Base-by-base conservation (phyloP, 2,797 vertebrate species). In the Aselliscus stoliczkanus region DNA sequence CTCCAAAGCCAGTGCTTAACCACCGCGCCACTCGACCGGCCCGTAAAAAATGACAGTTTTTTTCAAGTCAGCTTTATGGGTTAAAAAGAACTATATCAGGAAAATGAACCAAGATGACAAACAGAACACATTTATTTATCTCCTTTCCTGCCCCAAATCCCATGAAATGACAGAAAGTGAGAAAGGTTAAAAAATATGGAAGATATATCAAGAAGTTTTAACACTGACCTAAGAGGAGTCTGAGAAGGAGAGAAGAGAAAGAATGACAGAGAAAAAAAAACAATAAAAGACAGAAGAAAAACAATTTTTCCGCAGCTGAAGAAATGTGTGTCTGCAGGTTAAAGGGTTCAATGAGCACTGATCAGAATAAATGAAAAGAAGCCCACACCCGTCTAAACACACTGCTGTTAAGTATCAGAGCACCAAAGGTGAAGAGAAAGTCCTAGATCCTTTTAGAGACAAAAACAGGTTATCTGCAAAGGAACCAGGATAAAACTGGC, bases 61-160 rank as follows among this genome's bases (percentile, higher is more conserved):
- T 72, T 52, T 44, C 42, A 93, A 85, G 37, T 72, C 54, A 84
- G 54, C 42, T 56, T 93, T 72, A 50, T 52, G 37, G 47, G 70
- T 83, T 93, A 94, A 91, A 84, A 95, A 94, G 31, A 96, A 91
- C 69, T 42, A 67, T 77, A 54, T 81, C 72, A 92, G 62, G 65
- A 94, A 96, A 89, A 58, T 92, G 34, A 37, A 93, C 87, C 60
- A 96, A 83, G 79, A 94, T 8, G 21, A 82, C 88, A 94, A 97
- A 92, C 44, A 88, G 47, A 89, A 94, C 11, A 70, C 13, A 58
- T 65, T 75, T 91, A 83, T 86, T 93, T 72, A 39, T 89, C 73
- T 89, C 44, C 44, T 58, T 96, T 90, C 42, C 31, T 73, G 44
- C 31, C 37, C 70, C 70, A 84, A 94, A 87, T 72, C 44, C 60